Base-by-base conservation (phyloP, 2,888 invertebrate genomes). In the Ophion ventricosus region DNA sequence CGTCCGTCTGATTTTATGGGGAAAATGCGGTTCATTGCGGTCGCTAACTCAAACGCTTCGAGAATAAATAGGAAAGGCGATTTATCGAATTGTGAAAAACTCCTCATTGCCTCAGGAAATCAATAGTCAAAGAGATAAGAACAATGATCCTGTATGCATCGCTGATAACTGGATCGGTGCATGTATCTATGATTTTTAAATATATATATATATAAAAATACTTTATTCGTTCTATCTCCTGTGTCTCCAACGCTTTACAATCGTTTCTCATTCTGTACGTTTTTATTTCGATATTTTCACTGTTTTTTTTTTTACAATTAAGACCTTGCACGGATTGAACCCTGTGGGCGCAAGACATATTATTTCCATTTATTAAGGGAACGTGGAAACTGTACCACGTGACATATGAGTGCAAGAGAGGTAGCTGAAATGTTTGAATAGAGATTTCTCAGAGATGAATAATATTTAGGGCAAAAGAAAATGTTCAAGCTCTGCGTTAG, bases 161-260 rank as follows among this genome's bases (percentile, higher is more conserved):
- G 43, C 25, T 67, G 23, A 23, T n/a, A 14, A 35, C n/a, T 20
- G 29, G 66, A 11, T 35, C 49, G 59, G n/a, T 72, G 49, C 49
- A 78, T 78, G 49, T 76, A 77, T 67, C 67, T 73, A 78, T 61
- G n/a, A 67, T 73, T 67, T 82, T 78, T 73, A 78, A 73, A 70
- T 54, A 78, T 78, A 73, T 73, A 73, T 56, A 14, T 3, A 14
- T 43, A 43, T 43, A 43, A 11, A 54, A 35, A 81, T 75, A 66
- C 26, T 77, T 59, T 26, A 72, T 66, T 75, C 69, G 69, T 79
- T 75, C 61, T 43, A 59, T 59, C 77, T 14, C 14, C 64, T 59
- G 14, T 63, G 57, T 64, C 11, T 63, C 54, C 35, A 10, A 11
- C 67, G 29, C 11, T 35, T 8, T 67, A 23, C 40, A 25, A 63